Evolutionary conservation across 2,888 invertebrate genomes (phyloP), one percentile per base, ranked within the genome.

Genomic region (Clusia tigrina): DNA sequence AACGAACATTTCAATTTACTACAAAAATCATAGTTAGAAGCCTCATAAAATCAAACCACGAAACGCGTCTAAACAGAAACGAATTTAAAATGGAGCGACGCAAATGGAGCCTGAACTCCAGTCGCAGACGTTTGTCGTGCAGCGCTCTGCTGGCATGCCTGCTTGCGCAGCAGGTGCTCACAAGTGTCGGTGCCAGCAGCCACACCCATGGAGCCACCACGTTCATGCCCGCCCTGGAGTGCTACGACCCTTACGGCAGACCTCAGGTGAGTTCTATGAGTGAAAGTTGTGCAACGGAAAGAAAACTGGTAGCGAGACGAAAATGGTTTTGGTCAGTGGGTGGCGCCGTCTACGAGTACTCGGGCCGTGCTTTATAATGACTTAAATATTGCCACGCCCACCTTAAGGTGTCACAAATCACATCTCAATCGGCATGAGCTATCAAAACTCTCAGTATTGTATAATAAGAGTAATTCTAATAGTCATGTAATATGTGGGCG

Each of bases 231-330:
- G 81, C 83, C 12, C 71, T 83, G 68, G 83, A 84, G 72, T 87
- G 87, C 75, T 87, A 87, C 73, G 87, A 87, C 78, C 83, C 84
- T 61, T 87, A 86, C 70, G 84, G 85, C 58, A 81, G 85, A 74
- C 86, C 87, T 12, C 87, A 86, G 85, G 87, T 87, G 80, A 83
- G 77, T 64, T 59, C n/a, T n/a, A n/a, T n/a, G n/a, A n/a, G n/a
- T n/a, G n/a, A n/a, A n/a, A n/a, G n/a, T n/a, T n/a, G n/a, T n/a
- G n/a, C n/a, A n/a, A n/a, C n/a, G n/a, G n/a, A n/a, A n/a, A n/a
- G n/a, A n/a, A n/a, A n/a, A n/a, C n/a, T n/a, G n/a, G n/a, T n/a
- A n/a, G n/a, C n/a, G n/a, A n/a, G n/a, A n/a, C n/a, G n/a, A n/a
- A n/a, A n/a, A n/a, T n/a, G n/a, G n/a, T n/a, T n/a, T n/a, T n/a